A percentile compares a stretch with the other conserved stretches of the same genome.
Conservation (phyloP, 2,113 vertebrate species). For the Prietella phreatophila region DNA sequence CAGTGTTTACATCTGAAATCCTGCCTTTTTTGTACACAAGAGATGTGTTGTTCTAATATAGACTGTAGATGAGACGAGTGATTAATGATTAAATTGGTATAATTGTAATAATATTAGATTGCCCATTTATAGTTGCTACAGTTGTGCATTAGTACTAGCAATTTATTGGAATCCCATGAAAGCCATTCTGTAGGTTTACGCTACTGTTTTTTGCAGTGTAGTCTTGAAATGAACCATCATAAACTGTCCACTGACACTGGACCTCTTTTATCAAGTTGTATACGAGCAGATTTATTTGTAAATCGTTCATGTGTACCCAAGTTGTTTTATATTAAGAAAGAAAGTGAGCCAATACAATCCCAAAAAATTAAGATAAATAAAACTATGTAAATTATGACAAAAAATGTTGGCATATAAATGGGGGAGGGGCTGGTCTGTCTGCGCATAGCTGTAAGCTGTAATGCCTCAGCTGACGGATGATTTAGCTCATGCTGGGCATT, state of each 20-base stretch:
- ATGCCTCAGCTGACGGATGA: not conserved
- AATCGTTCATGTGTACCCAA: not conserved
- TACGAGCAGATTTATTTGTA: not conserved
- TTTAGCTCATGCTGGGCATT: not conserved
- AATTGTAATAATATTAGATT: not conserved
- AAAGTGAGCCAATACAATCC: not conserved
- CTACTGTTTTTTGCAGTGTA: not conserved
- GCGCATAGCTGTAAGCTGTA: not conserved
- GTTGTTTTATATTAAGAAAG: not conserved
- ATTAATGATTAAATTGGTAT: not conserved
- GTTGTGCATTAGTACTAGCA: not conserved
- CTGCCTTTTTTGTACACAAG: not conserved
- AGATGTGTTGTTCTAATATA: not conserved
- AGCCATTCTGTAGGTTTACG: not conserved
- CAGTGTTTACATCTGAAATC: conserved; percentile 1
- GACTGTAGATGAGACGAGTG: not conserved
- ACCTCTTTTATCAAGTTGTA: not conserved
- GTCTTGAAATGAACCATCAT: not conserved
- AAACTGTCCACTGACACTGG: not conserved
- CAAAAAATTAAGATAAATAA: not conserved
- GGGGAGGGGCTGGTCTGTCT: too few species aligned
- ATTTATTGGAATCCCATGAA: not conserved
- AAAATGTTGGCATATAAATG: too few species aligned
- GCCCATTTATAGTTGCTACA: not conserved
- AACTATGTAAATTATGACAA: too few species aligned